phyloP scores from a whole-genome alignment of 1,140 invertebrate species.

The Ditylenchus dipsaci region DNA sequence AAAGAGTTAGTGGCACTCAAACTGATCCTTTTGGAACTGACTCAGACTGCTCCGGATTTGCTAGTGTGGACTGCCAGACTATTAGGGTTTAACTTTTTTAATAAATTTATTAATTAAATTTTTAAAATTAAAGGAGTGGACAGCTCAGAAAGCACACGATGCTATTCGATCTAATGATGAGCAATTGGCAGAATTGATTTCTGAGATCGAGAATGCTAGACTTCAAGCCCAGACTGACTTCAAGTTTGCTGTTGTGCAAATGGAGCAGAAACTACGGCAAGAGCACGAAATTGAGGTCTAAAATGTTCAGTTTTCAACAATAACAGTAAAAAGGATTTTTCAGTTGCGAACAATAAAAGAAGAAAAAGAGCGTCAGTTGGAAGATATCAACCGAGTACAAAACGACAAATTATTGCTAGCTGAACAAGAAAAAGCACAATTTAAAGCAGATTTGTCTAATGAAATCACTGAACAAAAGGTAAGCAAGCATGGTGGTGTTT shows the following conservation, averaged over 20 bases:
- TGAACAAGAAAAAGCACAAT: slow-evolving; percentile 26
- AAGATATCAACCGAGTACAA: slow-evolving; percentile 24
- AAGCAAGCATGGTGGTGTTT: neutral
- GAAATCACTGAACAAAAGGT: slow-evolving; percentile 28
- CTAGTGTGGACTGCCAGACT: slow-evolving; percentile 5
- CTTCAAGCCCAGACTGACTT: slow-evolving; percentile 33
- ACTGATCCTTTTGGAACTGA: slow-evolving; percentile 30
- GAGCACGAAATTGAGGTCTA: slow-evolving; percentile 36
- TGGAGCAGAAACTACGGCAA: slow-evolving; percentile 33
- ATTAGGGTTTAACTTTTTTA: neutral
- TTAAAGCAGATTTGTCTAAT: slow-evolving; percentile 32
- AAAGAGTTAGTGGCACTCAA: slow-evolving; percentile 19
- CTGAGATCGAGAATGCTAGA: slow-evolving; percentile 38
- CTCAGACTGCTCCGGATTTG: slow-evolving; percentile 23
- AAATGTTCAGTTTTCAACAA: slow-evolving; percentile 14
- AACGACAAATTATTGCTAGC: slow-evolving; percentile 1
- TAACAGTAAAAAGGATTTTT: no score
- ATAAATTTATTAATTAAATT: neutral
- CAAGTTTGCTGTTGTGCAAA: slow-evolving; percentile 37
- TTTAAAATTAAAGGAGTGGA: slow-evolving; percentile 15
- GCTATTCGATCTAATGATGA: slow-evolving; percentile 29
- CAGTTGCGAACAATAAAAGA: slow-evolving; percentile 33
- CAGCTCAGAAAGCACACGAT: slow-evolving; percentile 25
- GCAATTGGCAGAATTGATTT: slow-evolving; percentile 28
- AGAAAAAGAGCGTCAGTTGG: slow-evolving; percentile 34